A percentile compares a stretch with the other conserved stretches of the same genome.
Conservation (phyloP, 2,797 vertebrate genomes). For the Coreius guichenoti region DNA sequence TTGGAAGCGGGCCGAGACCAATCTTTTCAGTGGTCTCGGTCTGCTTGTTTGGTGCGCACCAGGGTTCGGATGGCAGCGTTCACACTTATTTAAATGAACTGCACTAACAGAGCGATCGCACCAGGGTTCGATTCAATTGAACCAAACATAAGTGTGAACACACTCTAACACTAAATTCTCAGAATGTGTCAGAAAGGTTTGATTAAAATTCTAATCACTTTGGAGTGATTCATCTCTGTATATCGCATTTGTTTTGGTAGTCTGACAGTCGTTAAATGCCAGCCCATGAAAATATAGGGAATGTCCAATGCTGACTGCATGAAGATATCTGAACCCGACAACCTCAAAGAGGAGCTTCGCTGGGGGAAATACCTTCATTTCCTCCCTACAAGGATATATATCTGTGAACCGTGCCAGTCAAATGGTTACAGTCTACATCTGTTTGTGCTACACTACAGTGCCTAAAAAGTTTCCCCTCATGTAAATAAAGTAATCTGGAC, state of each 20-base stretch:
- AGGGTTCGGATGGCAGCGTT: too few species aligned
- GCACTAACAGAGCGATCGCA: too few species aligned
- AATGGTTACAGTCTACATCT: constrained; percentile 15
- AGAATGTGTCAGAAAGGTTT: neutral
- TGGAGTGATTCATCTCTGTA: neutral
- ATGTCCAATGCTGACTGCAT: neutral
- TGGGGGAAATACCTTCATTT: constrained; percentile 29
- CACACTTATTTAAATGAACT: too few species aligned
- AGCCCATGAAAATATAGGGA: neutral
- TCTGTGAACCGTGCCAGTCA: constrained; percentile 14
- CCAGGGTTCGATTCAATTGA: too few species aligned
- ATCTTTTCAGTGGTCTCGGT: too few species aligned
- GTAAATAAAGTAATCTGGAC: constrained; percentile 31
- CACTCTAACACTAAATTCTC: neutral
- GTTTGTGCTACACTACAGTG: neutral
- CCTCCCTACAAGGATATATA: constrained; percentile 32
- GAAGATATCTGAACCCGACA: constrained; percentile 20
- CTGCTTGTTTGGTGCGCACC: too few species aligned
- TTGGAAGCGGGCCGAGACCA: too few species aligned
- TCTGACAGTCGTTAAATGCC: neutral
- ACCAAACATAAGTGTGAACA: too few species aligned
- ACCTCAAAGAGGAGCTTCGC: constrained; percentile 36
- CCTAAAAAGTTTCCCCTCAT: constrained; percentile 5
- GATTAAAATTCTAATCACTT: neutral
- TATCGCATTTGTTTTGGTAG: neutral